Evolutionary conservation across 2,888 invertebrate genomes (phyloP), one percentile per base, ranked within the genome.

Genomic region (Lutraria lutraria): DNA sequence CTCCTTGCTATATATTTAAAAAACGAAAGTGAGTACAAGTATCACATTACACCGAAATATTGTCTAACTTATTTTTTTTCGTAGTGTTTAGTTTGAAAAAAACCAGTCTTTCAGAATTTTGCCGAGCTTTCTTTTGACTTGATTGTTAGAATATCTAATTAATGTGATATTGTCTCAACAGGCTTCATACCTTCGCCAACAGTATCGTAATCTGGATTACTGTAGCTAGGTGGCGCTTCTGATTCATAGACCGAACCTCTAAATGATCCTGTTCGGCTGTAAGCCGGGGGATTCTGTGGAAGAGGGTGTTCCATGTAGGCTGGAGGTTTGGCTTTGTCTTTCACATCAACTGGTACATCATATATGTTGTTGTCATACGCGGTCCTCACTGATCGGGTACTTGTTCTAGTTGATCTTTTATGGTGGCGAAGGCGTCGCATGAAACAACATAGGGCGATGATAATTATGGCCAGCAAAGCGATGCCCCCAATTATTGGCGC

Each of bases 351-450:
- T 13, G 84, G 84, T 1, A 83, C 54, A 19, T 83, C 43, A 84
- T 89, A 89, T 43, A 89, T 84, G 53, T 86, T 84, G 81, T 89
- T 86, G 63, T 89, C 89, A 53, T 85, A 88, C 16, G 43, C 54
- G 25, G 84, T 31, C 0, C 53, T 15, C 15, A 21, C 54, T 19
- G 25, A n/a, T 25, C 34, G 15, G 16, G 80, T 29, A 2, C 63
- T 16, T 31, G 43, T n/a, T 31, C 13, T 63, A 29, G 83, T n/a
- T 12, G 52, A 19, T 43, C 43, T 43, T 31, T 25, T 2, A 21
- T 25, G 79, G 54, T 16, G n/a, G 12, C 13, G 13, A 21, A 52
- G 54, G 15, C 68, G 83, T 76, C 87, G 84, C 52, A 52, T 60
- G 80, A 63, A 87, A 79, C 82, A 82, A 29, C 83, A 83, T 21